Percentiles rank a stretch among this genome's conserved stretches.
These are phyloP conservation scores for Cynaeus angustus DNA, from an alignment of 2,888 invertebrate species.

Conservation along the genomic window DNA sequence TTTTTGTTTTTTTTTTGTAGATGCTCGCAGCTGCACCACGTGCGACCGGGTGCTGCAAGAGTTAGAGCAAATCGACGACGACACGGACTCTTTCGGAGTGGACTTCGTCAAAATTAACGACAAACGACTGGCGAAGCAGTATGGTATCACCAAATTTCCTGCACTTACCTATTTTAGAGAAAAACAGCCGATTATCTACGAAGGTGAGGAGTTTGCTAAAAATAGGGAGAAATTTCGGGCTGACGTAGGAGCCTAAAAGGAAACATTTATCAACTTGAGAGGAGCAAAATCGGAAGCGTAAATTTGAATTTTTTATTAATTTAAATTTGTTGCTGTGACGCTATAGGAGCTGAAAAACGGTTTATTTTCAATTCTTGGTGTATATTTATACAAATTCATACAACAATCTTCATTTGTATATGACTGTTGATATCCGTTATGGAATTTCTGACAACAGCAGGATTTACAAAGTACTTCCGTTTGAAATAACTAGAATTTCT, in stretches of 20 bases:
- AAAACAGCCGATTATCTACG: constrained; percentile 96
- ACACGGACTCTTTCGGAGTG: constrained; percentile 94
- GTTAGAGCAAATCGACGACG: constrained; percentile 95
- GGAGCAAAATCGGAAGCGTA: neutral
- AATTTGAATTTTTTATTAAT: neutral
- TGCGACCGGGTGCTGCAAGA: constrained; percentile 94
- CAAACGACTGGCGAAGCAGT: constrained; percentile 95
- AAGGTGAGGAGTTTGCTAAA: constrained; percentile 76
- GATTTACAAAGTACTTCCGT: too few relatives aligned
- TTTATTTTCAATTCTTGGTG: too few relatives aligned
- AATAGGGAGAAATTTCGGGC: neutral
- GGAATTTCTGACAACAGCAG: too few relatives aligned
- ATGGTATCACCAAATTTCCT: constrained; percentile 96
- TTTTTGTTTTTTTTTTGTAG: constrained; percentile 70
- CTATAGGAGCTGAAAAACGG: too few relatives aligned
- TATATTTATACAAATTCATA: too few relatives aligned
- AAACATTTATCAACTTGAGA: neutral
- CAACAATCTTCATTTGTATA: too few relatives aligned
- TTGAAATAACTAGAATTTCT: too few relatives aligned
- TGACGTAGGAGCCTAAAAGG: neutral
- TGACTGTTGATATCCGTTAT: too few relatives aligned
- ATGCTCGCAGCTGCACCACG: constrained; percentile 93
- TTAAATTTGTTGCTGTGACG: too few relatives aligned
- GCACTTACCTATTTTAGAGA: constrained; percentile 97
- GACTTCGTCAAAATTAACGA: constrained; percentile 97